phyloP scores from a whole-genome alignment of 2,888 invertebrate species.

The Hedya salicella region DNA sequence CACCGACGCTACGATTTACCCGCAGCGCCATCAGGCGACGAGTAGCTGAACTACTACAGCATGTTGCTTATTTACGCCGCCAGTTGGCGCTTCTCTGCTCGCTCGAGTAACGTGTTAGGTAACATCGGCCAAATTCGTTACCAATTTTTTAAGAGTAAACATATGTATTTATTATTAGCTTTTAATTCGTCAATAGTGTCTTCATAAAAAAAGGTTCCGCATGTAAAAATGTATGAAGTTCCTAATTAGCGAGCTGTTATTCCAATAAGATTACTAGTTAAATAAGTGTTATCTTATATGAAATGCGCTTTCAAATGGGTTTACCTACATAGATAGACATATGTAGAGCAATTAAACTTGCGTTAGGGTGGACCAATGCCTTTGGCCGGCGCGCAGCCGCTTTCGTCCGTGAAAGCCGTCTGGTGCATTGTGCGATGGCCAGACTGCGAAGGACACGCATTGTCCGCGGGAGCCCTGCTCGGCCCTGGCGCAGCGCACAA shows the following conservation, averaged over 20 bases:
- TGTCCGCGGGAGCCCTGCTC: constrained; percentile 53
- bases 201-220: neutral
- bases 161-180: neutral
- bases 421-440: constrained; percentile 58
- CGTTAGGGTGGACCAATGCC: constrained; percentile 19
- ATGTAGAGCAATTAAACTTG: constrained; percentile 15
- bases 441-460: constrained; percentile 71
- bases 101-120: neutral
- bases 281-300: neutral
- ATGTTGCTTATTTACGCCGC: constrained; percentile 55
- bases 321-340: neutral
- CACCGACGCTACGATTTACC: constrained; percentile 52
- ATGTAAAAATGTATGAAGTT: neutral
- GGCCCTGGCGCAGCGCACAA: constrained; percentile 53
- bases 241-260: neutral
- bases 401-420: constrained; percentile 39
- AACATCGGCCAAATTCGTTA: neutral
- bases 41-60: constrained; percentile 67
- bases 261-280: constrained; percentile 4
- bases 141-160: neutral
- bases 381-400: constrained; percentile 5
- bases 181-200: neutral
- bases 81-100: constrained; percentile 61
- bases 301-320: constrained; percentile 6
- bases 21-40: constrained; percentile 71